Base-by-base conservation (phyloP, 2,113 vertebrate species). In the Nyctereutes procyonoides region DNA sequence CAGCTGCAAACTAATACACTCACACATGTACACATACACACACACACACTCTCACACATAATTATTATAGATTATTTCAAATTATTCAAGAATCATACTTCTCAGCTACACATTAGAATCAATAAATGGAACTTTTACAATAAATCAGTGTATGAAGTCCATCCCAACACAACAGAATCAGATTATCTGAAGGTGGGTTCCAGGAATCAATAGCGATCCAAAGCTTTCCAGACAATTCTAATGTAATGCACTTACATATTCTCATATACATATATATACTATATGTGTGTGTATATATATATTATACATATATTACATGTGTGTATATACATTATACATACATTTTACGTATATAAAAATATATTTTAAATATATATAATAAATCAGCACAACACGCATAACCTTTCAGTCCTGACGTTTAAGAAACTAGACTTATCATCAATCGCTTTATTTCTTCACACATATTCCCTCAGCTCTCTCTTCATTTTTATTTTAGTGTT, bases 21-120 rank as follows among this genome's bases (percentile, higher is more conserved):
- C 30, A 35, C 28, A 55, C 35, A 22, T 22, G 69, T 3, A 85
- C 74, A 95, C 93, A 1, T 2, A 82, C 58, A 17, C 8, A 30
- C 43, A 90, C 7, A 69, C 65, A 69, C 32, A 8, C 8, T 76
- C 51, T 55, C 80, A 87, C 15, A 38, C 28, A 48, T 84, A 82
- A 19, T 85, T 93, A 35, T 76, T 96, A 95, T 32, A 19, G 69
- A 35, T 38, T 97, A 98, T 48, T 15, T 8, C 7, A 51, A 97
- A 76, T 77, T 93, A 60, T 11, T 96, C 67, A 82, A 87, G 86
- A 98, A 35, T 1, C 6, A 15, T 79, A 35, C 53, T 87, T 87
- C 26, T 82, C 53, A 95, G 1, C 2, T 55, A 19, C n/a, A 63
- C 8, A 58, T 63, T 62, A 60, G 32, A 81, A 87, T 73, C 43